phyloP scores from a whole-genome alignment of 1,140 invertebrate genomes.

The Zaprionus davidi region DNA sequence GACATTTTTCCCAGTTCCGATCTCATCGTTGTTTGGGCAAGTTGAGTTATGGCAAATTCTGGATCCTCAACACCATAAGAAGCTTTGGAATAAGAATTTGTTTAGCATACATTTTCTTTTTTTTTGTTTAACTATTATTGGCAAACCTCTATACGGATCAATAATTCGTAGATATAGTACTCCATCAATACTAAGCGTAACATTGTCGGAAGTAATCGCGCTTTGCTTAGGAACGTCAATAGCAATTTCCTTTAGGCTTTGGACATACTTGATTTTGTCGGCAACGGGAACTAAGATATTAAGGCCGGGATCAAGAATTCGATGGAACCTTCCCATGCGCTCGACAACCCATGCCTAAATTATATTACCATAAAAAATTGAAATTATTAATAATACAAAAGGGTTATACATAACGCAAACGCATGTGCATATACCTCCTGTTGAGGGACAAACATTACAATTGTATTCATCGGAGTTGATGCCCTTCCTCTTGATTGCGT shows the following conservation, averaged over 20 bases:
- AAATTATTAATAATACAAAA: constrained; percentile 82
- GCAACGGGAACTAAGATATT: constrained; percentile 97
- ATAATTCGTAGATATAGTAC: constrained; percentile 97
- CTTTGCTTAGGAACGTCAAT: constrained; percentile 99
- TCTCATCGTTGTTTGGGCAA: constrained; percentile 99
- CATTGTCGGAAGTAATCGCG: constrained; percentile 99
- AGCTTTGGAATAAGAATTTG: constrained; percentile 85
- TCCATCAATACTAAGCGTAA: constrained; percentile 98
- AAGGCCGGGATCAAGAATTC: constrained; percentile 96
- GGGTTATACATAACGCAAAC: constrained; percentile 11
- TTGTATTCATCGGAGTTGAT: constrained; percentile 94
- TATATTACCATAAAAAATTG: not conserved
- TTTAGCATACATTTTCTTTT: not conserved
- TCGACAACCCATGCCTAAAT: constrained; percentile 97
- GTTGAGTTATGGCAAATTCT: constrained; percentile 99
- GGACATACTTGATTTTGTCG: constrained; percentile 98
- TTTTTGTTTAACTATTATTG: not conserved
- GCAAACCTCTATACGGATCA: constrained; percentile 90
- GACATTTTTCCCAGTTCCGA: constrained; percentile 99
- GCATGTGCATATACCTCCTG: constrained; percentile 92
- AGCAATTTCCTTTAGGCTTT: constrained; percentile 99
- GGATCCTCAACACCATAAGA: constrained; percentile 99
- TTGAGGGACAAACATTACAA: constrained; percentile 99
- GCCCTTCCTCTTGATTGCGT: constrained; percentile 84
- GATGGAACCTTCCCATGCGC: constrained; percentile 98